These are phyloP conservation scores for Lordiphosa collinella DNA, from an alignment of 1,140 invertebrate species.

Conservation along the genomic window DNA sequence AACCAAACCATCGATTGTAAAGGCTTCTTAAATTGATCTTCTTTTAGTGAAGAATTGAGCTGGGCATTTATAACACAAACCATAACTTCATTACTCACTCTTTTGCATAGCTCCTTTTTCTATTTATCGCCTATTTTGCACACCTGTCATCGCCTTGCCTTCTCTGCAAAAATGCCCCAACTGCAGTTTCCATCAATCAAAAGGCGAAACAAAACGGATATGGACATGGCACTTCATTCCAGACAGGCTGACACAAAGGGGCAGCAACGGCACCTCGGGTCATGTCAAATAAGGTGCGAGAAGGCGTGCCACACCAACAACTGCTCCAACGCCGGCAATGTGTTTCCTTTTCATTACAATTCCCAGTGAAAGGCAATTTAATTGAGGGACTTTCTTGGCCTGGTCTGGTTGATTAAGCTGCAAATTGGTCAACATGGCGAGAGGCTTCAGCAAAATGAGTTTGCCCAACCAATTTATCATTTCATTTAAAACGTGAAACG, in stretches of 20 bases:
- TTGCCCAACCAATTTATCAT: constrained; percentile 57
- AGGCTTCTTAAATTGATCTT: too few relatives aligned
- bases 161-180: constrained; percentile 32
- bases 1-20: too few relatives aligned
- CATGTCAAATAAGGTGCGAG: constrained; percentile 40
- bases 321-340: constrained; percentile 4
- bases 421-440: constrained; percentile 14
- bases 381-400: constrained; percentile 39
- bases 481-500: constrained; percentile 48
- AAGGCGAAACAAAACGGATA: constrained; percentile 46
- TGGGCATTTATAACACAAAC: too few relatives aligned
- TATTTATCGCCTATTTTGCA: not conserved
- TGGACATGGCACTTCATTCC: constrained; percentile 63
- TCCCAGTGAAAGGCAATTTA: constrained; percentile 45
- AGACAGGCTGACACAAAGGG: constrained; percentile 40
- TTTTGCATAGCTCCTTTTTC: not conserved
- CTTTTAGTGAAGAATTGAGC: too few relatives aligned
- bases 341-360: constrained; percentile 34
- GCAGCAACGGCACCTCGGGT: constrained; percentile 22
- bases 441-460: constrained; percentile 25
- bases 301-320: constrained; percentile 25
- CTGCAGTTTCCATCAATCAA: constrained; percentile 70
- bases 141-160: constrained; percentile 34
- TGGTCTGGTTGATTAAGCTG: constrained; percentile 30
- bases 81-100: too few relatives aligned